Conservation (phyloP, 2,888 invertebrate genomes). For the Stenotaenia linearis region DNA sequence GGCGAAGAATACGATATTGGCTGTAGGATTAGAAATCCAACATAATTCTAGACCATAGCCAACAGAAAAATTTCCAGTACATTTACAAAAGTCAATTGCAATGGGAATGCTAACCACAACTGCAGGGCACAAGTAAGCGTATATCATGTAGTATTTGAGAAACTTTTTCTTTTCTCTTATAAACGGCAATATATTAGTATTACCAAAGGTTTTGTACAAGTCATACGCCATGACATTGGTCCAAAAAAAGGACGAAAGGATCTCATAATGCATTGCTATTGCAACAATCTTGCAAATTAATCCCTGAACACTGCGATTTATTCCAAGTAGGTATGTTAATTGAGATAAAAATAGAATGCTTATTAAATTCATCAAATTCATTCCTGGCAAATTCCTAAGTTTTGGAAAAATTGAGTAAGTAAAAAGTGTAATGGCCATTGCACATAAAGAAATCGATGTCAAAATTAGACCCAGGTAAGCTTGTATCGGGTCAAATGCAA, state of each 20-base stretch:
- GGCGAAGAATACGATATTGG: conserved; percentile 40
- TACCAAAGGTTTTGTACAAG: conserved; percentile 46
- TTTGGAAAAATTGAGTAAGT: conserved; percentile 44
- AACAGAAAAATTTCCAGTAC: conserved; percentile 33
- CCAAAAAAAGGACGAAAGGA: conserved; percentile 48
- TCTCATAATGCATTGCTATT: conserved; percentile 45
- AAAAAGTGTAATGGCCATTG: conserved; percentile 43
- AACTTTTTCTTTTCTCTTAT: conserved; percentile 37
- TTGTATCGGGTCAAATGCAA: conserved; percentile 30
- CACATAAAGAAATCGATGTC: conserved; percentile 42
- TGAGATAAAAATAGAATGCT: conserved; percentile 45
- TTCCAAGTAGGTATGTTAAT: conserved; percentile 42
- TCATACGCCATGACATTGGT: conserved; percentile 50
- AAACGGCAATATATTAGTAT: conserved; percentile 35
- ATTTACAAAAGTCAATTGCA: conserved; percentile 42
- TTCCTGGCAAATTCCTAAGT: conserved; percentile 47
- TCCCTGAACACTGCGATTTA: conserved; percentile 37
- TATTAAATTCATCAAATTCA: conserved; percentile 47
- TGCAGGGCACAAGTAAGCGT: conserved; percentile 46
- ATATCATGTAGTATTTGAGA: conserved; percentile 38
- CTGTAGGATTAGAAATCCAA: conserved; percentile 40
- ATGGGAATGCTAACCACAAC: conserved; percentile 44
- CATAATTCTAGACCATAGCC: conserved; percentile 40
- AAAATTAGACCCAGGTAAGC: conserved; percentile 38
- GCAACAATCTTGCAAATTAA: conserved; percentile 43